Base-by-base conservation (phyloP, 2,113 vertebrate genomes). In the Crocuta crocuta region DNA sequence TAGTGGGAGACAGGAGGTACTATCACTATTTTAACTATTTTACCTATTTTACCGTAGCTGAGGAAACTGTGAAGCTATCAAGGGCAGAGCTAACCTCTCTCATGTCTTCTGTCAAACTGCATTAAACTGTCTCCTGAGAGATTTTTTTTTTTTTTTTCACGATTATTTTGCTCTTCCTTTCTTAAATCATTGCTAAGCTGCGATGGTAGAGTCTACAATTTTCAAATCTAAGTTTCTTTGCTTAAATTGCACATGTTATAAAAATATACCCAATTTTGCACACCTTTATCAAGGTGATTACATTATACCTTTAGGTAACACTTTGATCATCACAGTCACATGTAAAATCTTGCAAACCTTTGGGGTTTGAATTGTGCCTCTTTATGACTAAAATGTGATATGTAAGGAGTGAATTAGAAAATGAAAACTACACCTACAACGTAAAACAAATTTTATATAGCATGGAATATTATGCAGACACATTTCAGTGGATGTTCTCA, bases 341-440 rank as follows among this genome's bases (percentile, higher is more conserved):
- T 21, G 8, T 31, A 78, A 95, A 48, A 79, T 66, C 10, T 87
- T 86, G 74, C 13, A 68, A 70, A 79, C 28, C 50, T 31, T 23
- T 48, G 12, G 43, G 33, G 7, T 70, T 89, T 97, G 43, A 93
- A 45, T 95, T 82, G 61, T 74, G 11, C 55, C 73, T 24, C 70
- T 61, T 88, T 66, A 15, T 90, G 12, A 80, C 63, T 93, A 66
- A 68, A 74, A 65, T 61, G 43, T 81, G 2, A 15, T 65, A 80
- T 16, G 10, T 70, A 76, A 58, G 21, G 70, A 92, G 43, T 88
- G 61, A 96, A 94, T 90, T 89, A n/a, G 91, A 78, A 89, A 95
- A 35, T 63, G 16, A 83, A 94, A 96, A 66, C 1, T n/a, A 10
- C 31, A 39, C 7, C 21, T 84, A 7, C 78, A 73, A 85, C 86